Base-by-base conservation (phyloP, 35 echinoderm and acorn worm species). In the Acanthaster planci region DNA sequence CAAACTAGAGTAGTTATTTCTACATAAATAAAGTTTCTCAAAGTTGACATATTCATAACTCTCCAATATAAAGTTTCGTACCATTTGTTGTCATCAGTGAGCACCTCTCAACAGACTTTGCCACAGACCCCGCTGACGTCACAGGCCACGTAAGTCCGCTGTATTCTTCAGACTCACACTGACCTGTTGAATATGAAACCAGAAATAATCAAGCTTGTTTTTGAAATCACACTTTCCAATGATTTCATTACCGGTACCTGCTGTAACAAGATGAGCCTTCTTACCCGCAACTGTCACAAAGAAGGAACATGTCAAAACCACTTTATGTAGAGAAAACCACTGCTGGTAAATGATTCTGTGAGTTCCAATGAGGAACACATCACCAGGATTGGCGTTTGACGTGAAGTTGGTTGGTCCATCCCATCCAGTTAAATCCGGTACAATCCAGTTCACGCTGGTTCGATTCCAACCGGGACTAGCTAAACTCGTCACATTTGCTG, bases 391-490 rank as follows among this genome's bases (percentile, higher is more conserved):
- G 60, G 29, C 60, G 34, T 18, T 68, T 22, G 60, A 35, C 0
- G 27, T 68, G 23, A 68, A 68, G 34, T 34, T 35, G 23, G 60
- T 68, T 0, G 60, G 60, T 10, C 60, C 27, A 26, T 68, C 23
- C 64, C 64, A 72, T 23, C 64, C 64, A 9, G 64, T 72, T 29
- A 72, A 14, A 72, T 12, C 64, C 7, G 64, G 64, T 72, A 27
- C 64, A 26, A 10, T 72, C 64, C 64, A 72, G 64, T 72, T 34
- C 29, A 35, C 64, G 34, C 64, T 72, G 64, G 64, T 31, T 31
- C 64, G 22, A 14, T 1, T 72, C 1, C 2, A 8, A 72, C 64
- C 64, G 10, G 64, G 64, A 31, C 26, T 31, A 9, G 64, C 64
- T 29, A 72, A 15, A 26, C 14, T 26, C 14, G 7, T 72, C 64